phyloP scores from a whole-genome alignment of 1,140 invertebrate species.

The Paralvinella palmiformis region DNA sequence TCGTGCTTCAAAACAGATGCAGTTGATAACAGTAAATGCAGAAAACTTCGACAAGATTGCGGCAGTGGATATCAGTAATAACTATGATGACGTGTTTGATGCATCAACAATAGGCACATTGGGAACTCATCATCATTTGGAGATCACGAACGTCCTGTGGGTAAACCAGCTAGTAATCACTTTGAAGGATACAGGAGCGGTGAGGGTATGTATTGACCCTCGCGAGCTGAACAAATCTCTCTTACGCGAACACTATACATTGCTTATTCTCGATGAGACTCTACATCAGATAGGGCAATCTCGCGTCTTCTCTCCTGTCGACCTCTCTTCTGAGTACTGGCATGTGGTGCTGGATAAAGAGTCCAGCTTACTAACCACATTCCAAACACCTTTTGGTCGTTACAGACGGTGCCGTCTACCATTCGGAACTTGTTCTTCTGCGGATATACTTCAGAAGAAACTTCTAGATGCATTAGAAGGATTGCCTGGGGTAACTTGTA shows the following conservation, averaged over 20 bases:
- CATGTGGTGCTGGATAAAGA: slow-evolving; percentile 26
- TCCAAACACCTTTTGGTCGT: slow-evolving; percentile 23
- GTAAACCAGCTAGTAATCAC: slow-evolving; percentile 24
- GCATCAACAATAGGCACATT: slow-evolving; percentile 7
- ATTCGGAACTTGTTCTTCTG: slow-evolving; percentile 19
- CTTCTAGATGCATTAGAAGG: slow-evolving; percentile 33
- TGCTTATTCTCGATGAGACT: slow-evolving; percentile 28
- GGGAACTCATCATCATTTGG: slow-evolving; percentile 1
- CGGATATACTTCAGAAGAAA: slow-evolving; percentile 39
- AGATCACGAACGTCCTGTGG: slow-evolving; percentile 18
- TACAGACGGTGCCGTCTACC: slow-evolving; percentile 23
- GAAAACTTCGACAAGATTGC: not conserved
- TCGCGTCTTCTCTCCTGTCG: slow-evolving; percentile 25
- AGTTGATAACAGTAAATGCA: not conserved
- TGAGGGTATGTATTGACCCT: slow-evolving; percentile 29
- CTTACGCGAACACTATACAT: slow-evolving; percentile 19
- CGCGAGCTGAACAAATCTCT: slow-evolving; percentile 26
- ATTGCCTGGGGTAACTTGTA: slow-evolving; percentile 38
- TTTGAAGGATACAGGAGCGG: slow-evolving; percentile 21
- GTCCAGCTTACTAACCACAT: slow-evolving; percentile 29
- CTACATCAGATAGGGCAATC: slow-evolving; percentile 23
- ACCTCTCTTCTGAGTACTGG: slow-evolving; percentile 26
- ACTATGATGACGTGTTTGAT: slow-evolving; percentile 11
- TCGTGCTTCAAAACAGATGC: not conserved
- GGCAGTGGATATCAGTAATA: not conserved